Conservation (phyloP, 1,140 invertebrate species). For the Zaprionus camerounensis region DNA sequence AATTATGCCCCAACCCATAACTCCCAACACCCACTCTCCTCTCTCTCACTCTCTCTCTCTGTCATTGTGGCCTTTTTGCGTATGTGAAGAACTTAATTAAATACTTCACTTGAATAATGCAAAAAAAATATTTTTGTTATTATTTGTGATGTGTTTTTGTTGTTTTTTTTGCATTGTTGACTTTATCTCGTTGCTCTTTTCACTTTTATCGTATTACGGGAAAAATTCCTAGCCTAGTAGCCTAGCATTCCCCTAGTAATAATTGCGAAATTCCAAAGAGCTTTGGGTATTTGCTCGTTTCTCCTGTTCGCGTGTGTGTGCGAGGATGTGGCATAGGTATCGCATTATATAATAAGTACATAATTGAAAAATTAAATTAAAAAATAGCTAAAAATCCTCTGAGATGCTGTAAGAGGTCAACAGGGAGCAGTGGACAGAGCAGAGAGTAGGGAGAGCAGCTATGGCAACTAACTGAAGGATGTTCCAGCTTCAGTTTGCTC, state of each 20-base stretch:
- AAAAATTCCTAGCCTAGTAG: conserved; percentile 17
- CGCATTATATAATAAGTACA: conserved; percentile 36
- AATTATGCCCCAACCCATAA: background rate
- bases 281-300: conserved; percentile 13
- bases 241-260: conserved; percentile 36
- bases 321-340: conserved; percentile 21
- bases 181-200: background rate
- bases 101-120: conserved; percentile 4
- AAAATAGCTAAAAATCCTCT: conserved; percentile 40
- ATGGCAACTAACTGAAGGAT: conserved; percentile 34
- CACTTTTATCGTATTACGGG: background rate
- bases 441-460: background rate
- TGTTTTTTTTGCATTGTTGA: background rate
- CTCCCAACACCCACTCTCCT: background rate
- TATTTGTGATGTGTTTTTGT: background rate
- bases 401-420: conserved; percentile 1
- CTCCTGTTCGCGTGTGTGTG: conserved; percentile 21
- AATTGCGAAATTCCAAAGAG: conserved; percentile 65
- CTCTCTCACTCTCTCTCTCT: background rate
- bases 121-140: conserved; percentile 2
- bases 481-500: background rate
- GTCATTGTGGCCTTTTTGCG: background rate
- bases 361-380: conserved; percentile 54
- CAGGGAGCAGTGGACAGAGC: too few relatives aligned
- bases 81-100: background rate